Base-by-base conservation (phyloP, 2,797 vertebrate genomes). In the Cirrhinus molitorella region DNA sequence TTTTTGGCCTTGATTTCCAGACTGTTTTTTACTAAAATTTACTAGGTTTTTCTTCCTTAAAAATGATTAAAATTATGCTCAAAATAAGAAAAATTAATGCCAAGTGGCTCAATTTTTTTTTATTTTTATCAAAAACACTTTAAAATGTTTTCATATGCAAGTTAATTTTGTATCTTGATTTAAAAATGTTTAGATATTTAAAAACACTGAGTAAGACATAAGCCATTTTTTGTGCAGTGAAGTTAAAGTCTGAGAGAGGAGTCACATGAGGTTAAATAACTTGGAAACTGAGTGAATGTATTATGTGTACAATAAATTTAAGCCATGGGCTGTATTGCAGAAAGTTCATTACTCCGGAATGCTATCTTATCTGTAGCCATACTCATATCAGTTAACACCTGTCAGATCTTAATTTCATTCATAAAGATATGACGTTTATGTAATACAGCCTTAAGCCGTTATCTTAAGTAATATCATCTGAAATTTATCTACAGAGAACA, bases 381-480 rank as follows among this genome's bases (percentile, higher is more conserved):
- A 40, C 13, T n/a, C 2, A 13, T 16, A 59, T 59, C 73, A 25
- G 73, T 59, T 59, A 1, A 75, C 59, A 76, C n/a, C n/a, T 43
- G 34, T 76, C 34, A 59, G 37, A 76, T 59, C 73, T 19, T 59
- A 59, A 76, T 76, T 75, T 19, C 0, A 10, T 19, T 59, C 16
- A 10, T 59, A 76, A 65, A 76, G n/a, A 43, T 76, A 76, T 59
- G 37, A 43, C 17, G 14, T 59, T 76, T 45, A 23, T 19, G 4
- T 25, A 12, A 25, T 59, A 28, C 34, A 43, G 55, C 37, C 9
- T 12, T 43, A 49, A 28, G 67, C 23, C 40, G 34, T 47, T 45
- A 16, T 67, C 9, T 13, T 59, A 34, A 28, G 6, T 19, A 37
- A 81, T 47, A 71, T 55, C 21, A 8, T n/a, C 34, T 25, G 13